Evolutionary conservation across 2,888 invertebrate species (phyloP), one percentile per base, ranked within the genome.

Genomic region (Mellilla xanthometata): DNA sequence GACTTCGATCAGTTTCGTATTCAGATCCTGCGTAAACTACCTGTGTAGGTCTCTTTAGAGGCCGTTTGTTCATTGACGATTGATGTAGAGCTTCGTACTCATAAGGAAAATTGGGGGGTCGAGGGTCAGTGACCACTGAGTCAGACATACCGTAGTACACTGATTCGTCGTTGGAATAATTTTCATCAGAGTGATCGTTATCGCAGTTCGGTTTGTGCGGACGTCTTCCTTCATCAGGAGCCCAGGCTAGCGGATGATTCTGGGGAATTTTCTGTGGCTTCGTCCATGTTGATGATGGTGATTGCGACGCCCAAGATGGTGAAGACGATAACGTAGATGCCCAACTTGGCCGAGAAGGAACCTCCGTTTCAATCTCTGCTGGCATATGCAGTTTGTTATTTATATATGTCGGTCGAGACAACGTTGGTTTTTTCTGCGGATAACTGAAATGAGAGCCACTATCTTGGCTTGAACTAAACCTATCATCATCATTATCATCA

Each of bases 11-110:
- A 32, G 28, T 50, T 63, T 92, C 91, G 36, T 65, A 75, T 15
- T 88, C 86, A 23, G 68, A 58, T 19, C 91, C 91, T 11, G 91
- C 85, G 26, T 91, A 91, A 34, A 91, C 86, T 5, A 89, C 83
- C 65, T 84, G 84, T 1, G 89, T 83, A 2, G 90, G 90, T 44
- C 85, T 68, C 54, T 83, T 78, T 23, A 72, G 62, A 1, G 89
- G 88, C 3, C 84, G 74, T 55, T 81, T 83, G 6, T 72, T 61
- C 19, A 56, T 50, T 10, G 60, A 54, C 1, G 80, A 70, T 56
- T 83, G 84, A 48, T 87, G 83, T 1, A 84, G 67, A 31, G 86
- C 83, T 64, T 86, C 86, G 41, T 87, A 89, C 43, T 85, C 85
- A 39, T 83, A 81, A 0, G 91, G 91, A 46, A 90, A 90, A 52